Evolutionary conservation across 53 echinoderm and acorn worm genomes (phyloP), one percentile per base, ranked within the genome.

Genomic region (Holothuria leucospilota): DNA sequence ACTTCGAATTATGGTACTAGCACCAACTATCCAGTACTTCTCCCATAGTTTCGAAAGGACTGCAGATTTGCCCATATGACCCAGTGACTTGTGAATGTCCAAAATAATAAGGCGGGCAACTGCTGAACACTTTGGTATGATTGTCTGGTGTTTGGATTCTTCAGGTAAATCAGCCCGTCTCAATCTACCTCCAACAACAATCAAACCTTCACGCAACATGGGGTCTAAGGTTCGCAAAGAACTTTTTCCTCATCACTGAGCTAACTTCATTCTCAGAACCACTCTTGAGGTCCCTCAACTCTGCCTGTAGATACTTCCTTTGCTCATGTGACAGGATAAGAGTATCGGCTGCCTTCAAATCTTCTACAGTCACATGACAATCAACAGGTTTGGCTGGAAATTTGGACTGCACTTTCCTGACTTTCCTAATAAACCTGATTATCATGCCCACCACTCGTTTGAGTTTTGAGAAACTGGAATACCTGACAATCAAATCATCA

Each of bases 21-120:
- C 88, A 71, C 68, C 88, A 13, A 83, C 34, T 24, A 88, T 46
- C 88, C 92, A 89, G 64, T 40, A 85, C 39, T 81, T 62, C 77
- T 81, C 65, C 69, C 89, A 86, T 34, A 89, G 29, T 27, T 29
- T 51, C 20, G 86, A 85, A 21, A 92, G 77, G 23, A 92, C 63
- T 40, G 71, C 49, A 23, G 90, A 68, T 65, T 86, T 92, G 39
- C 88, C 41, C n/a, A n/a, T n/a, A n/a, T n/a, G n/a, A n/a, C n/a
- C n/a, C n/a, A n/a, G n/a, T n/a, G n/a, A n/a, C n/a, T 85, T 77
- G 67, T 88, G 91, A 39, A 58, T 46, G 24, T 91, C 80, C 63
- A 85, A 65, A 75, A 88, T 64, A 20, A 87, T 87, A 13, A 87
- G 85, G 49, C 25, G 15, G 16, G 74, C 87, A 25, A 91, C 74